phyloP scores from a whole-genome alignment of 2,797 vertebrate species.

The Anguilla obscura region DNA sequence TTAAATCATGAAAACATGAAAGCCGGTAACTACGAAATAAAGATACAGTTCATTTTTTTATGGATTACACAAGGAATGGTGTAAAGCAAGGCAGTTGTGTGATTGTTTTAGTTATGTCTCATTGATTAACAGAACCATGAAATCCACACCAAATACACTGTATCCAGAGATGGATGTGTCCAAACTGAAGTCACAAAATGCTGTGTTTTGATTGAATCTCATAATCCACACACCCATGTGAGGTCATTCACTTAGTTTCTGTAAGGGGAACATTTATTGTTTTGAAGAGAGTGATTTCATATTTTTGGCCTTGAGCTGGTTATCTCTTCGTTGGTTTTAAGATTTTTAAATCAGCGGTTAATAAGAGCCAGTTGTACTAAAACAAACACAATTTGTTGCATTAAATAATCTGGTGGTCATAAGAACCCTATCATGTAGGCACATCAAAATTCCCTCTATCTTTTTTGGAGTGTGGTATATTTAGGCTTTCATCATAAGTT shows the following conservation, averaged over 20 bases:
- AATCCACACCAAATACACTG: not conserved
- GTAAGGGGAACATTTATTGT: slow-evolving; percentile 38
- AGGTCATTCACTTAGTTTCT: slow-evolving; percentile 34
- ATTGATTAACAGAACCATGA: not conserved
- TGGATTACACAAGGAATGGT: not conserved
- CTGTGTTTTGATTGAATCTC: slow-evolving; percentile 41
- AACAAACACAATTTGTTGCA: not conserved
- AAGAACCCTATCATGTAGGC: not conserved
- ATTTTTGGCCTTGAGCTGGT: slow-evolving; percentile 35
- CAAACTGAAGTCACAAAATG: slow-evolving; percentile 26
- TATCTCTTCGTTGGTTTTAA: slow-evolving; percentile 25
- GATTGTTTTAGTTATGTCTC: not conserved
- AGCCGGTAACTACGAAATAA: not conserved
- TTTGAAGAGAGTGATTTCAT: slow-evolving; percentile 35
- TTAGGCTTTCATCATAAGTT: not conserved
- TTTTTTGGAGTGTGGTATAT: slow-evolving; percentile 6
- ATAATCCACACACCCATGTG: slow-evolving; percentile 40
- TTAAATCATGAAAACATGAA: not conserved
- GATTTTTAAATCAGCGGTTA: slow-evolving; percentile 29
- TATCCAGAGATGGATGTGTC: slow-evolving; percentile 25
- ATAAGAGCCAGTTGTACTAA: slow-evolving; percentile 27
- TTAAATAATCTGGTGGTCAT: slow-evolving; percentile 17
- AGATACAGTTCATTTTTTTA: not conserved
- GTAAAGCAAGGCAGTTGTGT: not conserved
- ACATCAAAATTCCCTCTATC: not conserved